Evolutionary conservation across 2,797 vertebrate genomes (phyloP).

Genomic region (Merluccius polli): DNA sequence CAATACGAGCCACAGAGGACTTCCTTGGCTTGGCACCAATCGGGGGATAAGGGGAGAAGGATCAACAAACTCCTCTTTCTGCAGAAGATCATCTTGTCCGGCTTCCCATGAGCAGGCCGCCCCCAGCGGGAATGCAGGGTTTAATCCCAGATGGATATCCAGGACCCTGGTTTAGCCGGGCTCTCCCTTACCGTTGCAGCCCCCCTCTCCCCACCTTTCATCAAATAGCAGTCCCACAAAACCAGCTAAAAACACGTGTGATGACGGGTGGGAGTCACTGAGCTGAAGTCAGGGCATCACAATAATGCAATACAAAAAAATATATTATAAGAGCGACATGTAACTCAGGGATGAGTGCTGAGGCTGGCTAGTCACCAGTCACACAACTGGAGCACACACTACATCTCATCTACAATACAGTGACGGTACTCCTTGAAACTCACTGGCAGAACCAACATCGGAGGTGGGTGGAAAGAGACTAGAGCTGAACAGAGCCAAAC

Average conservation of each 20-base stretch:
- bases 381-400: background rate
- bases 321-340: background rate
- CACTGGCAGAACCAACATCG: slow-evolving; percentile 49
- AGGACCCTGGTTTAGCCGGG: slow-evolving; percentile 48
- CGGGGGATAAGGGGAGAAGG: slow-evolving; percentile 54
- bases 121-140: slow-evolving; percentile 57
- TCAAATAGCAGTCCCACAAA: slow-evolving; percentile 52
- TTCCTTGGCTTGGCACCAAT: slow-evolving; percentile 61
- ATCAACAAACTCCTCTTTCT: slow-evolving; percentile 71
- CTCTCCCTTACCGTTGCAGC: slow-evolving; percentile 33
- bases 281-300: slow-evolving; percentile 43
- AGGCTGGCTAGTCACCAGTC: background rate
- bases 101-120: slow-evolving; percentile 55
- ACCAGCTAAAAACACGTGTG: slow-evolving; percentile 42
- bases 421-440: slow-evolving; percentile 48
- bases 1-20: slow-evolving; percentile 64
- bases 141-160: slow-evolving; percentile 68
- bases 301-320: slow-evolving; percentile 8
- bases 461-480: slow-evolving; percentile 49
- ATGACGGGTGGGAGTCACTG: slow-evolving; percentile 46
- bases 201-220: slow-evolving; percentile 19
- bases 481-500: slow-evolving; percentile 68
- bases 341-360: background rate
- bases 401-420: slow-evolving; percentile 37
- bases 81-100: slow-evolving; percentile 69